A percentile compares a stretch with the other conserved stretches of the same genome.
These are phyloP conservation scores for Drosophila antonietae DNA, from an alignment of 2,888 invertebrate genomes.

Conservation along the genomic window DNA sequence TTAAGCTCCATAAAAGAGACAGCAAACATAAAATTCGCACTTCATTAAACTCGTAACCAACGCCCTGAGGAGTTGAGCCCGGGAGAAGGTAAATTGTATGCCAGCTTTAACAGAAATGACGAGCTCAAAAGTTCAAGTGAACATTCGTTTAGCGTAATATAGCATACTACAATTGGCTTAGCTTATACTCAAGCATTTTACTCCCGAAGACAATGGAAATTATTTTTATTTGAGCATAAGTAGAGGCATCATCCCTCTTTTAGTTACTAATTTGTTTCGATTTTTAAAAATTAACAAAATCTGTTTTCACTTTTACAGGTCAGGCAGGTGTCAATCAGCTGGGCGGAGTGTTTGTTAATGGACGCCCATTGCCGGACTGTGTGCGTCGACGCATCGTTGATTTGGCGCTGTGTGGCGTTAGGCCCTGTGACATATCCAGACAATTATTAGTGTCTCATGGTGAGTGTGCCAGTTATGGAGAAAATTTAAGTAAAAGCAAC, in stretches of 20 bases:
- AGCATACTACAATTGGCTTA: slow-evolving; percentile 3
- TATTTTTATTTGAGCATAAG: neutral
- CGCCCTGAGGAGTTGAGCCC: slow-evolving; percentile 7
- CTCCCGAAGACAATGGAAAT: neutral
- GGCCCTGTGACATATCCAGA: slow-evolving; percentile 98
- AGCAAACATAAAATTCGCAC: slow-evolving; percentile 59
- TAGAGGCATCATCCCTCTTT: neutral
- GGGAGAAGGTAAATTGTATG: neutral
- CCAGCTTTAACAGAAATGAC: neutral
- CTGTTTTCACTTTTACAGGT: slow-evolving; percentile 86
- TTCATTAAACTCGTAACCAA: slow-evolving; percentile 40
- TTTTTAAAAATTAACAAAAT: neutral
- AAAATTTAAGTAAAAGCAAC: slow-evolving; percentile 6
- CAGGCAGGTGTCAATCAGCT: slow-evolving; percentile 99
- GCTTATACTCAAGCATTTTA: neutral
- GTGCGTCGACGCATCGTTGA: slow-evolving; percentile 97
- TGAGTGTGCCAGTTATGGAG: slow-evolving; percentile 60
- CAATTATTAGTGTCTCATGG: slow-evolving; percentile 97
- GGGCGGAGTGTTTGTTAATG: slow-evolving; percentile 98
- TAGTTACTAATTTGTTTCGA: too few species aligned
- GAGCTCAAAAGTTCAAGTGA: neutral
- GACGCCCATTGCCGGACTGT: slow-evolving; percentile 97
- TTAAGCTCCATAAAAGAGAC: slow-evolving; percentile 23
- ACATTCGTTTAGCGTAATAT: neutral
- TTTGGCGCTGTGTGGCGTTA: slow-evolving; percentile 95